A percentile compares a stretch with the other conserved stretches of the same genome.
These are phyloP conservation scores for Drosophila orena DNA, from an alignment of 1,140 invertebrate species.

Conservation along the genomic window DNA sequence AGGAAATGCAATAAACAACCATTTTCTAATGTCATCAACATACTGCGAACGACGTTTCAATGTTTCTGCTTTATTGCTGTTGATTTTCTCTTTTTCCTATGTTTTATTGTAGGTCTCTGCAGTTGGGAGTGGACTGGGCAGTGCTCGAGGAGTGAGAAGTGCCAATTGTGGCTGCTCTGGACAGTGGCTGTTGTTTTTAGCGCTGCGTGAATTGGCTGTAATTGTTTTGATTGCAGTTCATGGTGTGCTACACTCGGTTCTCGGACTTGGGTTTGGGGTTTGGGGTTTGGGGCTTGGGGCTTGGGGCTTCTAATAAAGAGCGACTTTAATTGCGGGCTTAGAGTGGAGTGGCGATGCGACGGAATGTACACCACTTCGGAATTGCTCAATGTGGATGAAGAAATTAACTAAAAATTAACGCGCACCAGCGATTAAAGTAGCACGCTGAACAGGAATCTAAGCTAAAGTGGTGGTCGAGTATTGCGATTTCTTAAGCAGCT, in stretches of 20 bases:
- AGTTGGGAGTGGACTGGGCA: conserved; percentile 28
- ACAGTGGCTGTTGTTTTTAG: conserved; percentile 59
- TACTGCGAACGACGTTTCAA: conserved; percentile 54
- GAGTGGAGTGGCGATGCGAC: conserved; percentile 22
- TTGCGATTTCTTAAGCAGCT: not conserved
- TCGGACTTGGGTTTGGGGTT: conserved; percentile 3
- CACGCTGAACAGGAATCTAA: not conserved
- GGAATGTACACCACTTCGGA: conserved; percentile 39
- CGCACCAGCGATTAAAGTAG: conserved; percentile 10
- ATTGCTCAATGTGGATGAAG: conserved; percentile 40
- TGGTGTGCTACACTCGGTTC: conserved; percentile 54
- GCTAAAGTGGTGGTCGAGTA: not conserved
- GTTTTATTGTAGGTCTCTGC: not conserved
- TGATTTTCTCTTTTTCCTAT: conserved; percentile 22
- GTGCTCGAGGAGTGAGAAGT: conserved; percentile 14
- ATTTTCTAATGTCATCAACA: conserved; percentile 81
- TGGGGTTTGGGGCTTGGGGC: conserved; percentile 5
- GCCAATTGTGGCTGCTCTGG: conserved; percentile 21
- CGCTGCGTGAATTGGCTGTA: conserved; percentile 76
- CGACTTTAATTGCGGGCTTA: conserved; percentile 61
- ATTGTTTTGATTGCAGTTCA: conserved; percentile 83
- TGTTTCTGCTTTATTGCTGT: conserved; percentile 54
- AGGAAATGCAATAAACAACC: conserved; percentile 81
- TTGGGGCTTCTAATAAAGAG: conserved; percentile 41
- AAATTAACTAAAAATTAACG: conserved; percentile 45